Percentiles rank a stretch among this genome's conserved stretches.
These are phyloP conservation scores for Halisarca cf. caerulea DNA, from an alignment of 37 sponge, comb jelly and placozoan genomes.

Conservation along the genomic window DNA sequence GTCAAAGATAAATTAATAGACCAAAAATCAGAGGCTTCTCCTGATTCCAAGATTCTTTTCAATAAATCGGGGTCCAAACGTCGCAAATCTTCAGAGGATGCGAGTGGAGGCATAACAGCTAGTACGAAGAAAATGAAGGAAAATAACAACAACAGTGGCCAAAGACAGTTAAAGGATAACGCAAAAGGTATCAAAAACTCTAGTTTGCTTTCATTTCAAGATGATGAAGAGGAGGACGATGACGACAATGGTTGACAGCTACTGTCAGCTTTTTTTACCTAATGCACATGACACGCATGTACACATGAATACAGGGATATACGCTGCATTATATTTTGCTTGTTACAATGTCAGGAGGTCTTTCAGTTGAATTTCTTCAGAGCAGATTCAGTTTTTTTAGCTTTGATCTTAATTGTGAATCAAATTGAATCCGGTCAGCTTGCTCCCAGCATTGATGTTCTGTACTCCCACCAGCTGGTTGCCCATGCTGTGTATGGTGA, in stretches of 20 bases:
- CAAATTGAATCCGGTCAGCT: no score
- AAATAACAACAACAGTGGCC: not conserved
- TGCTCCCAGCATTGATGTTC: no score
- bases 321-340: no score
- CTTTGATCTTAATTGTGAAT: no score
- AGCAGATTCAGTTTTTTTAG: no score
- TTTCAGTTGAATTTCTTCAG: no score
- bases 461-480: no score
- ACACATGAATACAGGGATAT: no score
- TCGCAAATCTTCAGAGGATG: slow-evolving; percentile 31
- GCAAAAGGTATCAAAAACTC: slow-evolving; percentile 37
- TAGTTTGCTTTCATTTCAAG: slow-evolving; percentile 64
- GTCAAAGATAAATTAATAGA: not conserved
- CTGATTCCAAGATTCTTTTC: not conserved
- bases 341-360: no score
- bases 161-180: slow-evolving; percentile 4
- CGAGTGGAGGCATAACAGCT: slow-evolving; percentile 38
- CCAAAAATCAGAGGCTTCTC: not conserved
- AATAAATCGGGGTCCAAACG: slow-evolving; percentile 42
- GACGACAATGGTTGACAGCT: not conserved
- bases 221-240: slow-evolving; percentile 39
- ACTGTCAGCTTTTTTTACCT: not conserved
- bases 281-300: no score
- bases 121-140: slow-evolving; percentile 12
- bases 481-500: no score